phyloP scores from a whole-genome alignment of 2,797 vertebrate species.

The Falco naumanni region DNA sequence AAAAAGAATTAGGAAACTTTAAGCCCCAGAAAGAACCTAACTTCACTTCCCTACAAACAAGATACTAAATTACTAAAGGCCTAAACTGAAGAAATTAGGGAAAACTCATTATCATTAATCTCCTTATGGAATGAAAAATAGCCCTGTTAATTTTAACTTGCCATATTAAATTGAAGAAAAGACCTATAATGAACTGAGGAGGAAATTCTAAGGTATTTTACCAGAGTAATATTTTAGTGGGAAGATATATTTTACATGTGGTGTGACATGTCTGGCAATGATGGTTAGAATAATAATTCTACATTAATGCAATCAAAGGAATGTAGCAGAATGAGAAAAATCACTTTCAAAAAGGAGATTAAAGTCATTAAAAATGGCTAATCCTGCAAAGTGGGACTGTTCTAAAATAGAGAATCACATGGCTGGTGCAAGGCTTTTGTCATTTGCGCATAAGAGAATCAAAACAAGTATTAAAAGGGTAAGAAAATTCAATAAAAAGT shows the following conservation, averaged over 20 bases:
- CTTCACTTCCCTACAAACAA: neutral
- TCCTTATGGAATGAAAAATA: slow-evolving; percentile 61
- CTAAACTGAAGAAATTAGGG: slow-evolving; percentile 45
- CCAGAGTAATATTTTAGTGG: slow-evolving; percentile 17
- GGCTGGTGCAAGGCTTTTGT: slow-evolving; percentile 89
- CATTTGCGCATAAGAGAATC: slow-evolving; percentile 81
- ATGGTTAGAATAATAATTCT: slow-evolving; percentile 68
- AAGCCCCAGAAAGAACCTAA: neutral
- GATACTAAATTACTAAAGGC: neutral
- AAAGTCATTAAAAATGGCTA: slow-evolving; percentile 95
- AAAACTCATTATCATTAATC: slow-evolving; percentile 67
- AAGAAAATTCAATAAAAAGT: slow-evolving; percentile 86
- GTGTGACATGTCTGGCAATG: slow-evolving; percentile 41
- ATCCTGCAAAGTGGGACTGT: slow-evolving; percentile 92
- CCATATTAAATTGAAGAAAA: slow-evolving; percentile 48
- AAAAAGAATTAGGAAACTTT: neutral
- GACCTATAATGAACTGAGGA: slow-evolving; percentile 46
- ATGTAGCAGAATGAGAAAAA: slow-evolving; percentile 82
- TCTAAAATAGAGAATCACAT: slow-evolving; percentile 89
- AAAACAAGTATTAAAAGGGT: slow-evolving; percentile 84
- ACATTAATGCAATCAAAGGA: slow-evolving; percentile 81
- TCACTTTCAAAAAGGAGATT: slow-evolving; percentile 89
- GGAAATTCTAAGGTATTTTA: slow-evolving; percentile 49
- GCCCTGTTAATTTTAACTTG: slow-evolving; percentile 42
- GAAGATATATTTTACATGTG: slow-evolving; percentile 36